Base-by-base conservation (phyloP, 2,888 invertebrate genomes). In the Caenorhabditis plicata region DNA sequence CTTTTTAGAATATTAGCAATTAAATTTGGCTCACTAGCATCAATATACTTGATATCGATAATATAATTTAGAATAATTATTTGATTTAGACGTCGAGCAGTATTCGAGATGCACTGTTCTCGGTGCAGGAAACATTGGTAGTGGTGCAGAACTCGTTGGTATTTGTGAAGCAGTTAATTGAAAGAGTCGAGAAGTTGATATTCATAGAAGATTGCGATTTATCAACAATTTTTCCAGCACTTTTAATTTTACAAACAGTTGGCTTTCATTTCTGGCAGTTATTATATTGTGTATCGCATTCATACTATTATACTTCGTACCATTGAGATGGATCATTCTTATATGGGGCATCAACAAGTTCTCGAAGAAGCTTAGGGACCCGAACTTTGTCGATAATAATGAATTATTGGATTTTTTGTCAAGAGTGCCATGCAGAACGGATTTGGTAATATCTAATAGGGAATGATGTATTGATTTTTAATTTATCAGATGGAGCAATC, bases 301-400 rank as follows among this genome's bases (percentile, higher is more conserved):
- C 72, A 68, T 90, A 45, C 88, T 95, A 9, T 84, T 96, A 17
- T 95, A 93, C 81, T 86, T 89, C 70, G 87, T 98, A 79, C 94
- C 95, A 32, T 83, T 94, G 45, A 87, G 93, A 78, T 90, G 89
- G 82, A 85, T 96, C 40, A 86, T 96, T 45, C 88, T 96, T 86
- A 86, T 88, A 17, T 95, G 94, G 93, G 96, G 95, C 80, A 78
- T 92, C 53, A 92, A 94, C 84, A 98, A 96, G 84, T 98, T 96
- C 83, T 89, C 92, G 23, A 88, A 93, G 75, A 90, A 93, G 83
- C 87, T 96, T 56, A 84, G 95, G 48, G 86, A 92, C 68, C 95
- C 96, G 5, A 90, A 95, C 82, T 89, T 91, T 31, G 90, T 96
- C 83, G 91, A 92, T 9, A 98, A 96, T 84, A 98, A 96, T 84